Conservation (phyloP, 92 coral and sea anemone genomes). For the Epizoanthus scotinus region DNA sequence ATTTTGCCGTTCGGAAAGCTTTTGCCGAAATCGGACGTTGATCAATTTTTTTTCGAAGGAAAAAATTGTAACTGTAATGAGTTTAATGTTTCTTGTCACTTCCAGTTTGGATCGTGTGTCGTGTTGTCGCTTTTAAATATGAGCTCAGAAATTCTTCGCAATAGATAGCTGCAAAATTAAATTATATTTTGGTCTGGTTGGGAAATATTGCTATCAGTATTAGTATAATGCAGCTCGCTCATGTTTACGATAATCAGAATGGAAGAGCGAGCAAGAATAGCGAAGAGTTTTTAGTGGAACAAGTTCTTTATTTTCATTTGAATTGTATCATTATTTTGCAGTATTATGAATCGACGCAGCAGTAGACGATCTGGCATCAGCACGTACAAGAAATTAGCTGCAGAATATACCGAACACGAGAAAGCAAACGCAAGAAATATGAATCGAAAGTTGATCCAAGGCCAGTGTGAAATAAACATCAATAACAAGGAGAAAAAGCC, state of each 20-base stretch:
- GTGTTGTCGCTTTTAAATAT: neutral
- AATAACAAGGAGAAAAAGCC: conserved; percentile 8
- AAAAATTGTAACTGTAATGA: conserved; percentile 33
- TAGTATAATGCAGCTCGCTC: neutral
- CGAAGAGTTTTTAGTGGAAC: too few species aligned
- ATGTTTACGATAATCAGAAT: neutral
- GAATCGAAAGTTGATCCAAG: conserved; percentile 26
- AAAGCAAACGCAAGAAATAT: conserved; percentile 16
- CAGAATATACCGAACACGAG: neutral
- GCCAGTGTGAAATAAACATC: conserved; percentile 7
- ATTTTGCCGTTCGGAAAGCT: neutral
- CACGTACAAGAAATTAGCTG: too few species aligned
- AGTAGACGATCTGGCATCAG: too few species aligned
- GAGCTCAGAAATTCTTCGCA: neutral
- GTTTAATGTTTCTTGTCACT: conserved; percentile 20
- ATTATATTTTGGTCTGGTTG: neutral
- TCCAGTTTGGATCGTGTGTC: conserved; percentile 28
- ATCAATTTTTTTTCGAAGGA: neutral
- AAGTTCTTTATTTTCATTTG: neutral
- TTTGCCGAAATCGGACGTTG: conserved; percentile 23
- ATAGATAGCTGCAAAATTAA: neutral
- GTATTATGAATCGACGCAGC: conserved; percentile 43
- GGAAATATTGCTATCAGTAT: neutral
- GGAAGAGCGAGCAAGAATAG: neutral
- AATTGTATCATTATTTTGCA: conserved; percentile 9